Evolutionary conservation across 2,113 vertebrate species (phyloP).

Genomic region (Pituophis catenifer): DNA sequence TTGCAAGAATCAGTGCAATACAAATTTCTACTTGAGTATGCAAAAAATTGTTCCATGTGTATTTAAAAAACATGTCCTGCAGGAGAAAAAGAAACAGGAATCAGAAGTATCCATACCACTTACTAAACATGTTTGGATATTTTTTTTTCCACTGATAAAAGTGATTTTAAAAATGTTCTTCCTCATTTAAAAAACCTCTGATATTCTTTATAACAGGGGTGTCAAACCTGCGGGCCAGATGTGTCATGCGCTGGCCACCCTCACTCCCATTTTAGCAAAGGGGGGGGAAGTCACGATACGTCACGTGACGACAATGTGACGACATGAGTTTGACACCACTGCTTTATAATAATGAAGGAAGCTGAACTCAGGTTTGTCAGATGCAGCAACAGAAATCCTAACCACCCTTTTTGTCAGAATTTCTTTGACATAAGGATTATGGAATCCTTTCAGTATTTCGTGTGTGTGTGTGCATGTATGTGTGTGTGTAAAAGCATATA

Average conservation of each 20-base stretch:
- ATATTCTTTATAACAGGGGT: too few species aligned
- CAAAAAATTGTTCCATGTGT: slow-evolving; percentile 98
- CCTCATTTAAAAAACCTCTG: not conserved
- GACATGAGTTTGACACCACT: too few species aligned
- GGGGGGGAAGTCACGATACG: too few species aligned
- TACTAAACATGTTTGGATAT: not conserved
- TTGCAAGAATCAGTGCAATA: slow-evolving; percentile 92
- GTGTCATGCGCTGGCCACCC: too few species aligned
- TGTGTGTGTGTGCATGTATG: not conserved
- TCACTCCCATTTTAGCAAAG: too few species aligned
- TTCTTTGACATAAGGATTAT: not conserved
- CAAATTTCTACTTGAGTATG: slow-evolving; percentile 98
- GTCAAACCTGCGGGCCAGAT: too few species aligned
- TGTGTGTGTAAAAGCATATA: not conserved
- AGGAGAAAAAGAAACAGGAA: slow-evolving; percentile 34
- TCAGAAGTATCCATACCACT: not conserved
- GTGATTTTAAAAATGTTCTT: not conserved
- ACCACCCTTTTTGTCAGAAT: not conserved
- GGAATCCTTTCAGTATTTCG: not conserved
- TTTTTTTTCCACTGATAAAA: not conserved
- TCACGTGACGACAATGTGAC: too few species aligned
- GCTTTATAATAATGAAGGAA: not conserved
- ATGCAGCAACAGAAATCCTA: not conserved
- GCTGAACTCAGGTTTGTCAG: not conserved
- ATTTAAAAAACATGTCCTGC: slow-evolving; percentile 99